Base-by-base conservation (phyloP, 1,140 invertebrate species). In the Drosophila pachea region DNA sequence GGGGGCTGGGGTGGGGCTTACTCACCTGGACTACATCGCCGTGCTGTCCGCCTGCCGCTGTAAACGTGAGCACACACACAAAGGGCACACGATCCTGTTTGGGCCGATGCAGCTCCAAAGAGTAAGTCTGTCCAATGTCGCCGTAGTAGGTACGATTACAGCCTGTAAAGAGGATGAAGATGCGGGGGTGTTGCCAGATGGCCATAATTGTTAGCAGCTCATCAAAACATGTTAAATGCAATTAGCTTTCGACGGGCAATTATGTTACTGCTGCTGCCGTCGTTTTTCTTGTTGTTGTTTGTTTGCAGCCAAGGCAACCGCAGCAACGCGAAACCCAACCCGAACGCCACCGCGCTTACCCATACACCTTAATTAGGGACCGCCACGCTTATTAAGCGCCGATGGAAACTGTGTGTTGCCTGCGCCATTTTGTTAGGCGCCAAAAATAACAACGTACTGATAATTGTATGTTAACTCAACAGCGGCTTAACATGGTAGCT, bases 131-230 rank as follows among this genome's bases (percentile, higher is more conserved):
- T 4, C 95, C 95, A 38, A 95, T 93, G 78, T 96, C 94, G 1
- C 95, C 95, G 67, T 94, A 95, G 86, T 96, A 97, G 4, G 95
- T 97, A 86, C 93, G 93, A 90, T 97, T 96, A 90, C 95, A 96
- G 54, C 94, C 95, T 96, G 92, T 16, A 33, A 61, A 16, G n/a
- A 29, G 9, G 38, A 31, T 12, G 69, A 22, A 52, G 59, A 12
- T n/a, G 29, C 11, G 36, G 31, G 36, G 59, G 40, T 47, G 59
- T 22, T 9, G 40, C 22, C 35, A 16, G 40, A 6, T 31, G 11
- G 38, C 16, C 38, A 64, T 64, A 43, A 36, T 56, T 45, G 31
- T 63, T 54, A 54, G 38, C 40, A 29, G 31, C 45, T 45, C 12
- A 52, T 43, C 55, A 58, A 65, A 59, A 48, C 7, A 62, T 59